phyloP scores from a whole-genome alignment of 2,113 vertebrate genomes.

The Myotis lucifugus region DNA sequence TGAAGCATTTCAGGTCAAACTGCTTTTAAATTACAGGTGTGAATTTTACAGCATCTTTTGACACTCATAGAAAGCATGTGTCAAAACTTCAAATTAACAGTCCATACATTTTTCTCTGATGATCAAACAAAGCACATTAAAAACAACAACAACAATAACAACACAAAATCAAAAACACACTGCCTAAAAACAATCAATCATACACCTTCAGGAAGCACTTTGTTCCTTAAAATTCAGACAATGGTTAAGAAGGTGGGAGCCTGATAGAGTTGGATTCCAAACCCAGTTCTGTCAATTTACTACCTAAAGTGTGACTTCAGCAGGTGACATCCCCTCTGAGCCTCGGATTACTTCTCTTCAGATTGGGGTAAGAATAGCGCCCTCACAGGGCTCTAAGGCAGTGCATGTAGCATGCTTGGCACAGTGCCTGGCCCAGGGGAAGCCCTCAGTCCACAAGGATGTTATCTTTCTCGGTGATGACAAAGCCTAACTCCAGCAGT shows the following conservation, averaged over 20 bases:
- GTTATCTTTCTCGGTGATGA: background rate
- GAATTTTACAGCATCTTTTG: conserved; percentile 63
- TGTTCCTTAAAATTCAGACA: background rate
- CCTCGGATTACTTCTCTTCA: background rate
- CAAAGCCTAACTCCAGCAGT: background rate
- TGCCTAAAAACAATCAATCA: background rate
- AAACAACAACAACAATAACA: background rate
- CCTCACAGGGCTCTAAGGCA: background rate
- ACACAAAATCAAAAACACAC: conserved; percentile 29
- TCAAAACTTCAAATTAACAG: conserved; percentile 57
- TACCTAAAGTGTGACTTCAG: background rate
- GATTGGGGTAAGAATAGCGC: background rate
- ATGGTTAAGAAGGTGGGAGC: background rate
- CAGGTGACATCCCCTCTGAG: background rate
- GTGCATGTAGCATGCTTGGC: background rate
- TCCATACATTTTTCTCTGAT: conserved; percentile 27
- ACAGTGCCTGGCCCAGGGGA: background rate
- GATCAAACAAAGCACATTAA: conserved; percentile 36
- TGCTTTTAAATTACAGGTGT: conserved; percentile 60
- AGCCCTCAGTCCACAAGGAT: background rate
- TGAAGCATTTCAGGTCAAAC: conserved; percentile 15
- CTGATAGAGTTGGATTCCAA: background rate
- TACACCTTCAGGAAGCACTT: background rate
- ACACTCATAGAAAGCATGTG: conserved; percentile 8
- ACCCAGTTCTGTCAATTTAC: background rate